Conservation (phyloP, 1,140 invertebrate species). For the Heliconius himera region DNA sequence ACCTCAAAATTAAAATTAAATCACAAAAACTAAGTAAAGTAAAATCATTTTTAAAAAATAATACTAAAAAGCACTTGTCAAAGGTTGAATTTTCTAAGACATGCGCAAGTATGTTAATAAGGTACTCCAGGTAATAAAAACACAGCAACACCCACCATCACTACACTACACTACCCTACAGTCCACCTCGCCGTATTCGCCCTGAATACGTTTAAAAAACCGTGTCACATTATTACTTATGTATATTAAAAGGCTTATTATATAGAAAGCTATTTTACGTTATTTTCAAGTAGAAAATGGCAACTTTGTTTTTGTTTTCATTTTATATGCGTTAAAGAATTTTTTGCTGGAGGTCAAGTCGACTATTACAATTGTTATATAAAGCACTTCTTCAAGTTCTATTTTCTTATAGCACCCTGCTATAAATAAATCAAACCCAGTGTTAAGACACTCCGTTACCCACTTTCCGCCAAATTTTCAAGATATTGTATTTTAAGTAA, state of each 20-base stretch:
- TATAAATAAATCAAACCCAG: too few species aligned
- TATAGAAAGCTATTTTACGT: background rate
- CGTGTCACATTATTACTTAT: background rate
- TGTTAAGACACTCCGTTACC: too few species aligned
- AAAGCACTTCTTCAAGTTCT: too few species aligned
- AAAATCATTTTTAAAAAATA: background rate
- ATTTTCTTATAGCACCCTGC: too few species aligned
- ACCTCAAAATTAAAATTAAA: background rate
- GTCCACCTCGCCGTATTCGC: background rate
- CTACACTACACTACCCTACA: too few species aligned
- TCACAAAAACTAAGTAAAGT: background rate
- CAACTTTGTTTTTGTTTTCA: too few species aligned
- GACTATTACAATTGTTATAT: too few species aligned
- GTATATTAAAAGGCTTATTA: background rate
- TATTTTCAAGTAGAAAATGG: background rate
- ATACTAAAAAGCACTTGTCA: background rate
- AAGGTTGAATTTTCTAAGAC: constrained; percentile 31
- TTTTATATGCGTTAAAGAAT: too few species aligned
- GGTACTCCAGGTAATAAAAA: constrained; percentile 33
- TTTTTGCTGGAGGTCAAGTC: too few species aligned
- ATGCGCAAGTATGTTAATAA: constrained; percentile 38
- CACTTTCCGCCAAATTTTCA: too few species aligned
- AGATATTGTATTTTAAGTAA: too few species aligned
- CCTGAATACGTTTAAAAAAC: constrained; percentile 9
- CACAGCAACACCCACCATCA: constrained; percentile 2